Evolutionary conservation across 1,140 invertebrate genomes (phyloP), one percentile per base, ranked within the genome.

Genomic region (Armadillidium nasatum): DNA sequence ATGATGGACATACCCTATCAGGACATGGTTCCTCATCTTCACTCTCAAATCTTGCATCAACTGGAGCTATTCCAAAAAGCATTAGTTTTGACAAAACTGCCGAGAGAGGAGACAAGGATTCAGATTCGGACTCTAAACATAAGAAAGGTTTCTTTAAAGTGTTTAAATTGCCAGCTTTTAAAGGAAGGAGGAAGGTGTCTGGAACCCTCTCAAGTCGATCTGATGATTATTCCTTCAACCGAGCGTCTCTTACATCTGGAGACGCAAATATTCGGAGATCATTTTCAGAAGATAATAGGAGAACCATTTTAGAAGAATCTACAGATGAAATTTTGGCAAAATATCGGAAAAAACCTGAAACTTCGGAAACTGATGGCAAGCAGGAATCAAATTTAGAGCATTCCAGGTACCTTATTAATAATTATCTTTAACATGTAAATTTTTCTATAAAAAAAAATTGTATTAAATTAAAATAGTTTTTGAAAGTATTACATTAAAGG

Each of bases 241-340:
- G 72, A 21, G 10, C 72, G 3, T 45, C 44, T 45, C 22, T 45
- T 4, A 21, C 19, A 0, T 19, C 21, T 60, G 72, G 21, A 2
- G 46, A 72, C 4, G n/a, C 3, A 44, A 43, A 10, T 23, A n/a
- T 74, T 45, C 50, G 79, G 44, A 71, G 74, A 33, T 15, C 76
- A 44, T 44, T 75, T 3, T 76, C 76, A 22, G 74, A 77, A 72
- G 76, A 78, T 43, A 78, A 44, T 44, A 60, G 72, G 11, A 73
- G 73, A 75, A 71, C 78, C 10, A 79, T 67, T 46, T 79, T 86
- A 84, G 70, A 80, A 88, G 93, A 94, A 85, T 90, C 89, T 54
- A 90, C 92, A 13, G 95, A 98, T 83, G 95, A 97, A 83, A 98
- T 98, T 82, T 88, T 98, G 79, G 95, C 93, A 33, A 98, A 97